Base-by-base conservation (phyloP, 2,888 invertebrate species). In the Parthenolecanium corni region DNA sequence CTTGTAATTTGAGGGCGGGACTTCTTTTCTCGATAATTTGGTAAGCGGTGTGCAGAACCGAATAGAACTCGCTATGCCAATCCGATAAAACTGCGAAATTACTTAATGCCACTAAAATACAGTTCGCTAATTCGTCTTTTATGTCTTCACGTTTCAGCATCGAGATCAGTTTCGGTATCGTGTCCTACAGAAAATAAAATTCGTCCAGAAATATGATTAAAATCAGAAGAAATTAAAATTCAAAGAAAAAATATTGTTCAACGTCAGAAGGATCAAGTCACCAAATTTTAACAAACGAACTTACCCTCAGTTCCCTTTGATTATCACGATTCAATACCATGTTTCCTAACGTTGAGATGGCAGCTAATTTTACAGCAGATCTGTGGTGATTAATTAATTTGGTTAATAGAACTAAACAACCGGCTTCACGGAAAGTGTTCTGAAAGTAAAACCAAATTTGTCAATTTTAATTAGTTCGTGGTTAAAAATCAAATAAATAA, bases 261-360 rank as follows among this genome's bases (percentile, higher is more conserved):
- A 16, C 44, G 3, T 44, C 14, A 3, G 18, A n/a, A 3, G 18
- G 44, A 16, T 6, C 16, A 44, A 44, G 44, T 12, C 3, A 44
- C n/a, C n/a, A 44, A 53, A 25, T 53, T 11, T n/a, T 31, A 53
- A 16, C 6, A 40, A 42, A 25, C 12, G 20, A 44, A 61, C 65
- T 65, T 68, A 78, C 78, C 74, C 77, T 75, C 67, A 79, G 70
- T 69, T 76, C 74, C 66, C 72, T 71, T 65, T 77, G 76, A 69
- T 77, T 78, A 66, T 76, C 74, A 66, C 75, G 74, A 69, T 78
- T 78, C 20, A 77, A 71, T 20, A 79, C 75, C 66, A 80, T 71
- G 70, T 79, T 80, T 64, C 76, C 77, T 47, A 79, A 70, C 24
- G 77, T 76, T 65, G 75, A 74, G 18, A 76, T 73, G 5, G 76